phyloP scores from a whole-genome alignment of 2,888 invertebrate species.

The Epicampocera succincta region DNA sequence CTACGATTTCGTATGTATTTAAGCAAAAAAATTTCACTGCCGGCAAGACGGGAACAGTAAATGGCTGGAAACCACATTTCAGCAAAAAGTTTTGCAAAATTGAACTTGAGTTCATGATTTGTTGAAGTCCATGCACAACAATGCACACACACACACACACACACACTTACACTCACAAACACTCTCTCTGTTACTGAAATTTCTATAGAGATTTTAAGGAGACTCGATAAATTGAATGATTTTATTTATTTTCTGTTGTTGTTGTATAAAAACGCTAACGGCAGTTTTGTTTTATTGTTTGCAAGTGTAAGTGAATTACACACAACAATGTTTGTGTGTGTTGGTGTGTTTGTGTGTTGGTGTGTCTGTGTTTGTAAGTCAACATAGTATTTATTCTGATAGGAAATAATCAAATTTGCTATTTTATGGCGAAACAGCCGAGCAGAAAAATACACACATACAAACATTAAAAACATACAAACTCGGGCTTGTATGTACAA shows the following conservation, averaged over 20 bases:
- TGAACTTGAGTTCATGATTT: constrained; percentile 48
- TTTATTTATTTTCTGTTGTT: too few relatives aligned
- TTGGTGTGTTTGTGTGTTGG: too few relatives aligned
- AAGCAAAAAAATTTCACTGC: not conserved
- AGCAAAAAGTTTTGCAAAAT: constrained; percentile 25
- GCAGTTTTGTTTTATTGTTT: not conserved
- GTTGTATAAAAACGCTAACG: too few relatives aligned
- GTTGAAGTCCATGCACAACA: constrained; percentile 2
- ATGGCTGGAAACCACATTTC: not conserved
- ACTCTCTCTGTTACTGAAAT: not conserved
- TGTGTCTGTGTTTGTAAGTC: not conserved
- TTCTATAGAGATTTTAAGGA: not conserved
- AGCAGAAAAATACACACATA: not conserved
- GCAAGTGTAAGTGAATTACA: not conserved
- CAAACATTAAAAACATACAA: not conserved
- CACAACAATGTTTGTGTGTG: too few relatives aligned
- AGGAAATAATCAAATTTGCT: constrained; percentile 29
- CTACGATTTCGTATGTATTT: not conserved
- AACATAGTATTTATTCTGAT: not conserved
- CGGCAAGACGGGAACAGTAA: not conserved
- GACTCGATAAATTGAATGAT: not conserved
- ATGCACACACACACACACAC: too few relatives aligned
- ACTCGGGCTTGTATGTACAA: not conserved
- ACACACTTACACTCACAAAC: too few relatives aligned
- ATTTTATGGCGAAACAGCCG: not conserved